Conservation (phyloP, 2,797 vertebrate species). For the Xenops minutus region DNA sequence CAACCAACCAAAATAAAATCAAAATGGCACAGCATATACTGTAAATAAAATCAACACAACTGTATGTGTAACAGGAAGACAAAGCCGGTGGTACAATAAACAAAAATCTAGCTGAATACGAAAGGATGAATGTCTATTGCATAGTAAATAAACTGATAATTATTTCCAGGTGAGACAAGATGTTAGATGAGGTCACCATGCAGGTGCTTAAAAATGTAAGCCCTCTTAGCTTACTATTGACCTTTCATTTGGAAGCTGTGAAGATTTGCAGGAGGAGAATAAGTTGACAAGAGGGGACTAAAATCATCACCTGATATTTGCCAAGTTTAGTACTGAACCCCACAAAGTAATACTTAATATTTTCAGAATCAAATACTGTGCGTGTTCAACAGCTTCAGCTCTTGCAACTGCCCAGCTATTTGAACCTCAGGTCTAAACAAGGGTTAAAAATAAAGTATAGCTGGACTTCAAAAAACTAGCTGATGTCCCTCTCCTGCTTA, state of each 20-base stretch:
- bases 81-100: conserved; percentile 77
- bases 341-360: conserved; percentile 11
- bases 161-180: conserved; percentile 75
- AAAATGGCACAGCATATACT: conserved; percentile 81
- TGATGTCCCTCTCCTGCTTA: conserved; percentile 31
- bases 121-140: conserved; percentile 84
- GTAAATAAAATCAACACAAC: conserved; percentile 70
- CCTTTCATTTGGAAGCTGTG: conserved; percentile 74
- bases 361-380: conserved; percentile 51
- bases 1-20: conserved; percentile 75
- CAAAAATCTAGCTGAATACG: conserved; percentile 74
- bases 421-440: neutral
- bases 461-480: neutral
- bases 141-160: conserved; percentile 88
- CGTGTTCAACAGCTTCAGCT: conserved; percentile 48
- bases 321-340: conserved; percentile 73
- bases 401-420: neutral
- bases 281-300: conserved; percentile 69
- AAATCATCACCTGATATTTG: conserved; percentile 74
- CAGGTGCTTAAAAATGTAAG: conserved; percentile 72
- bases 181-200: conserved; percentile 72
- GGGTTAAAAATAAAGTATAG: neutral
- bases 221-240: conserved; percentile 76
- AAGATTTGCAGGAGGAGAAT: conserved; percentile 61
- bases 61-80: conserved; percentile 81